Percentiles rank a stretch among this genome's conserved stretches.
These are phyloP conservation scores for Scelioninae gen. 1 DNA, from an alignment of 2,888 invertebrate genomes.

Conservation along the genomic window DNA sequence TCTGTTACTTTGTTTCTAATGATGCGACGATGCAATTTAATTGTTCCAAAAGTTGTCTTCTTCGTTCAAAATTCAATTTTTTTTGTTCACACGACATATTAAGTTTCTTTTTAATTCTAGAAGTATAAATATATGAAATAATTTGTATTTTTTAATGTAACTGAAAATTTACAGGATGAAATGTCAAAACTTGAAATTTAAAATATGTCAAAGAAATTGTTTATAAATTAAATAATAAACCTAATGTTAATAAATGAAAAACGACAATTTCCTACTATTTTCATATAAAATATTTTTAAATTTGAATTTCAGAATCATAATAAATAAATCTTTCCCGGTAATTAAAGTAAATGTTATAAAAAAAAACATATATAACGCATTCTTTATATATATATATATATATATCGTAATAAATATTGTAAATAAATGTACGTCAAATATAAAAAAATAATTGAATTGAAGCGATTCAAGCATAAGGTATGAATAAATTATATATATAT, in stretches of 20 bases:
- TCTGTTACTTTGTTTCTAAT: conserved; percentile 79
- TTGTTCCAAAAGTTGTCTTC: conserved; percentile 79
- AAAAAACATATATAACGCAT: too few relatives aligned
- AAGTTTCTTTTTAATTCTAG: too few relatives aligned
- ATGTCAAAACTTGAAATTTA: neutral
- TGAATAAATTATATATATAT: too few relatives aligned
- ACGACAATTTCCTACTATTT: neutral
- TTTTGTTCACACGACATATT: conserved; percentile 82
- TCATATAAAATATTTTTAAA: neutral
- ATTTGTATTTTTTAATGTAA: neutral
- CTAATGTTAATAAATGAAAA: neutral
- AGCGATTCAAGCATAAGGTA: too few relatives aligned
- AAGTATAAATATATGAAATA: neutral
- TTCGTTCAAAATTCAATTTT: conserved; percentile 79
- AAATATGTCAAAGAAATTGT: neutral
- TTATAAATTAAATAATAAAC: too few relatives aligned
- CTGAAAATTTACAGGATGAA: neutral
- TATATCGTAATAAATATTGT: too few relatives aligned
- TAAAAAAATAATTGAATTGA: too few relatives aligned
- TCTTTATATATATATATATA: too few relatives aligned
- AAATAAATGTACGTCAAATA: too few relatives aligned
- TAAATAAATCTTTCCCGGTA: neutral
- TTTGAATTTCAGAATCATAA: neutral
- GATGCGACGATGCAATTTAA: conserved; percentile 81
- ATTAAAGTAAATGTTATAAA: too few relatives aligned